Conservation (phyloP, 2,888 invertebrate genomes). For the Sarcophaga caerulescens region DNA sequence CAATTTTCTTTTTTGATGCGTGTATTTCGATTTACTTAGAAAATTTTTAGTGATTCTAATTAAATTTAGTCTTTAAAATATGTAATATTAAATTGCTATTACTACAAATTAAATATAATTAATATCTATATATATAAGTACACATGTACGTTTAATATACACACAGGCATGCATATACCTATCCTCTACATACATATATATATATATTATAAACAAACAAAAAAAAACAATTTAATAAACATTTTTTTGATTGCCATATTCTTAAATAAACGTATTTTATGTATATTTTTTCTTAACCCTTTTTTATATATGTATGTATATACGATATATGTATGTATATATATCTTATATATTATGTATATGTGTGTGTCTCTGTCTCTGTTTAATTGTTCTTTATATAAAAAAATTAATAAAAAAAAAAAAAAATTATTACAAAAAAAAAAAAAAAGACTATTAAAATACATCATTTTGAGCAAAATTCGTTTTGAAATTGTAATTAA, state of each 20-base stretch:
- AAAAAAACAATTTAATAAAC: conserved; percentile 34
- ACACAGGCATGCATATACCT: conserved; percentile 31
- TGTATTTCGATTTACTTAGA: conserved; percentile 38
- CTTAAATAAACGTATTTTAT: conserved; percentile 28
- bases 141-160: conserved; percentile 6
- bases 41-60: conserved; percentile 45
- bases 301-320: neutral
- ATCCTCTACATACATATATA: conserved; percentile 29
- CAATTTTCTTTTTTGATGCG: conserved; percentile 15
- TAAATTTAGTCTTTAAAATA: conserved; percentile 37
- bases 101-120: neutral
- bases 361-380: conserved; percentile 20
- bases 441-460: neutral
- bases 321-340: conserved; percentile 30
- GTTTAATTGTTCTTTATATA: conserved; percentile 10
- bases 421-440: neutral
- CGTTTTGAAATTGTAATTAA: neutral
- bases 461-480: neutral
- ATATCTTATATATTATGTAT: conserved; percentile 25
- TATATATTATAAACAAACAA: conserved; percentile 36
- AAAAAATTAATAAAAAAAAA: neutral
- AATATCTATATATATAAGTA: neutral
- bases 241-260: conserved; percentile 62
- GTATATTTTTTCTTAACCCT: neutral
- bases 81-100: neutral